A percentile compares a stretch with the other conserved stretches of the same genome.
Evolutionary conservation across 92 coral and sea anemone genomes (phyloP).

Genomic region (Porites rus): DNA sequence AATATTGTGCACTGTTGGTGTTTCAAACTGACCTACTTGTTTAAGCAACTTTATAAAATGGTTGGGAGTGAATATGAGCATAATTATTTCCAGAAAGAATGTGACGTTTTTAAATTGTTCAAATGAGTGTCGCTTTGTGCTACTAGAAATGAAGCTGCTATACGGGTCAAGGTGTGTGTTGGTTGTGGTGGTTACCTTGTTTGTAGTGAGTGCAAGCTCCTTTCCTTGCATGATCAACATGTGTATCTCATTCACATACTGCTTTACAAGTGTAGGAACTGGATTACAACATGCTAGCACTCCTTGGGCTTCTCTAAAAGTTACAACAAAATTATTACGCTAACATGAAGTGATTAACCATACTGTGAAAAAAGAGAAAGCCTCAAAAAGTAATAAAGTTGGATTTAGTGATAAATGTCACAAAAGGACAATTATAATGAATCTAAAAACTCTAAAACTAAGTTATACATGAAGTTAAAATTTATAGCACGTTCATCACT

Average conservation of each 20-base stretch:
- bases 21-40: too few relatives aligned
- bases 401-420: too few relatives aligned
- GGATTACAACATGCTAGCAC: conserved; percentile 98
- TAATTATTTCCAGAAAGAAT: too few relatives aligned
- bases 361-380: background rate
- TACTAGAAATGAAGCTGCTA: too few relatives aligned
- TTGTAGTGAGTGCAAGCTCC: conserved; percentile 58
- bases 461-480: background rate
- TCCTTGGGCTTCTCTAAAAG: conserved; percentile 88
- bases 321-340: background rate
- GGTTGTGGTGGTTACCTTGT: background rate
- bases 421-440: too few relatives aligned
- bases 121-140: too few relatives aligned
- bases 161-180: background rate
- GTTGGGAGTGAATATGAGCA: too few relatives aligned
- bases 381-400: too few relatives aligned
- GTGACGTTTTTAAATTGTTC: too few relatives aligned
- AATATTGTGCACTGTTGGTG: too few relatives aligned
- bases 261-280: conserved; percentile 91
- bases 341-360: background rate
- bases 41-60: too few relatives aligned
- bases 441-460: too few relatives aligned
- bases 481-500: background rate
- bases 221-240: conserved; percentile 83
- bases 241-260: conserved; percentile 91